Percentiles rank a stretch among this genome's conserved stretches.
phyloP scores from a whole-genome alignment of 1,140 invertebrate species.

The Harpegnathos saltator region DNA sequence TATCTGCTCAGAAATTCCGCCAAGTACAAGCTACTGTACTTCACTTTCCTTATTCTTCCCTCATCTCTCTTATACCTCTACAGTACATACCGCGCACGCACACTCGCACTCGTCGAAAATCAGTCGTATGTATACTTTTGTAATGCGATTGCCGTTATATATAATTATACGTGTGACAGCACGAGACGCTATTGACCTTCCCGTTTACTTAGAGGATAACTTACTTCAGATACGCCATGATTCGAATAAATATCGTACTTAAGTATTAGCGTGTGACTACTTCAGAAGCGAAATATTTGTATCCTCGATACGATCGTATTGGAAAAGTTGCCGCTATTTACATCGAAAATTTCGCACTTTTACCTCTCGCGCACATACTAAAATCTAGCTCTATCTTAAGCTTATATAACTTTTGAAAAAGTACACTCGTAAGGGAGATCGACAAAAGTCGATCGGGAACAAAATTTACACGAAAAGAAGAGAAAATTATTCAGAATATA shows the following conservation, averaged over 20 bases:
- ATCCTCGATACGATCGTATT: slow-evolving; percentile 52
- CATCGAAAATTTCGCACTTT: slow-evolving; percentile 59
- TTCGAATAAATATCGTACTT: slow-evolving; percentile 63
- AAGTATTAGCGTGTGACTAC: slow-evolving; percentile 60
- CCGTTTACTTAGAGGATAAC: slow-evolving; percentile 58
- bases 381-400: slow-evolving; percentile 59
- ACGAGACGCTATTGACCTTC: slow-evolving; percentile 54
- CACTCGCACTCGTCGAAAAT: slow-evolving; percentile 55
- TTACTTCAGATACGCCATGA: slow-evolving; percentile 62
- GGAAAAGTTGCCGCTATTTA: slow-evolving; percentile 63
- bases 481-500: slow-evolving; percentile 52
- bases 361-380: slow-evolving; percentile 40
- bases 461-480: slow-evolving; percentile 38
- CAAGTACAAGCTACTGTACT: slow-evolving; percentile 62
- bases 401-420: slow-evolving; percentile 63
- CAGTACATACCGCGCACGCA: slow-evolving; percentile 45
- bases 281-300: slow-evolving; percentile 58
- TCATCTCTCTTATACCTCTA: slow-evolving; percentile 45
- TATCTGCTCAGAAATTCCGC: slow-evolving; percentile 77
- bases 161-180: slow-evolving; percentile 56
- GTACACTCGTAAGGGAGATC: slow-evolving; percentile 41
- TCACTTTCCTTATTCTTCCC: slow-evolving; percentile 33
- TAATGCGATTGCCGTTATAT: slow-evolving; percentile 50
- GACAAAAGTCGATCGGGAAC: slow-evolving; percentile 41
- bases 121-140: slow-evolving; percentile 61